Conservation (phyloP, 2,888 invertebrate genomes). For the Gastracanthus pulcherrimus region DNA sequence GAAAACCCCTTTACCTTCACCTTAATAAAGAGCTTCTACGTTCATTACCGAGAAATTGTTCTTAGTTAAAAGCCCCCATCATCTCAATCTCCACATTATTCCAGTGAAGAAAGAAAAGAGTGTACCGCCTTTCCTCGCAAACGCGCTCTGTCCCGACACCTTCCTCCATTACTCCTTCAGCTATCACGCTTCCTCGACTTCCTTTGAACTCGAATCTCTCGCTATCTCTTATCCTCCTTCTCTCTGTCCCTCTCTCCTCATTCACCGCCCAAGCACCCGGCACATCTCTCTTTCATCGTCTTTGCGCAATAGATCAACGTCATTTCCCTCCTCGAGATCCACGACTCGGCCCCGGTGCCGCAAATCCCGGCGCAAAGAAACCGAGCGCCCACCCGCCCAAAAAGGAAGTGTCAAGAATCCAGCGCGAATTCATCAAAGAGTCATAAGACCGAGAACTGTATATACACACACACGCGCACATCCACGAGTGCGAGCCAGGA, state of each 20-base stretch:
- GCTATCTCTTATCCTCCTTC: not conserved
- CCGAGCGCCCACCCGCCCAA: not conserved
- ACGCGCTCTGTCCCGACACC: too few relatives aligned
- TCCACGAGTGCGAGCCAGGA: not conserved
- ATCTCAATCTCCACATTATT: too few relatives aligned
- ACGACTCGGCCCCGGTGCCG: not conserved
- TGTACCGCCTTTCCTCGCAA: too few relatives aligned
- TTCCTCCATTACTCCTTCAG: not conserved
- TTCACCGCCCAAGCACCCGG: constrained; percentile 27
- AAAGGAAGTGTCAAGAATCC: constrained; percentile 28
- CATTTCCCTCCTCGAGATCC: constrained; percentile 25
- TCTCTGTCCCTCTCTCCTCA: not conserved
- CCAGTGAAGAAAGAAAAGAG: too few relatives aligned
- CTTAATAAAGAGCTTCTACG: too few relatives aligned
- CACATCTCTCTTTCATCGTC: constrained; percentile 34
- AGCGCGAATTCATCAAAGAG: constrained; percentile 36
- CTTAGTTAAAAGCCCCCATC: too few relatives aligned
- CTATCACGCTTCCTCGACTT: not conserved
- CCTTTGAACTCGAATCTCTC: constrained; percentile 26
- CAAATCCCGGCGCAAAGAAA: not conserved
- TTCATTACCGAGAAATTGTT: too few relatives aligned
- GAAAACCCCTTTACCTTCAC: too few relatives aligned
- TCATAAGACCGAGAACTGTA: too few relatives aligned
- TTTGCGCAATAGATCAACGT: constrained; percentile 53
- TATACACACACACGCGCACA: not conserved